A percentile compares a stretch with the other conserved stretches of the same genome.
Conservation (phyloP, 2,888 invertebrate genomes). For the Xestia xanthographa region DNA sequence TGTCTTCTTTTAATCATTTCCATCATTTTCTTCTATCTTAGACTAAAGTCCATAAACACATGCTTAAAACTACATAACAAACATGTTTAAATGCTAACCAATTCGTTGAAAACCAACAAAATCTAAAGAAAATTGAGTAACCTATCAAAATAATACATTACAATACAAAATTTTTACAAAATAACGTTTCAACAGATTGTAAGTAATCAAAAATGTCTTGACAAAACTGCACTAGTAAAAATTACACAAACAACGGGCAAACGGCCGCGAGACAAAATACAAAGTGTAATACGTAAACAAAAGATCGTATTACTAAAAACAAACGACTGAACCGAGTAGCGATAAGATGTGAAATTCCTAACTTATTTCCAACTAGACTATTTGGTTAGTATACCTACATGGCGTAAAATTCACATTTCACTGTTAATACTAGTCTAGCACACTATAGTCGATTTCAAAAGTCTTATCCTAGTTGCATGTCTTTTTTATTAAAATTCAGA, state of each 20-base stretch:
- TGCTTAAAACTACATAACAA: conserved; percentile 57
- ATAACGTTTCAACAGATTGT: conserved; percentile 49
- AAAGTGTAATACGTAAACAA: conserved; percentile 73
- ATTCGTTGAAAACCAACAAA: neutral
- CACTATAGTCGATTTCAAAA: conserved; percentile 75
- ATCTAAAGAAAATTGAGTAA: neutral
- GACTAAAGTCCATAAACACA: conserved; percentile 59
- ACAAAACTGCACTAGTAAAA: conserved; percentile 73
- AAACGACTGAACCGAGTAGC: conserved; percentile 73
- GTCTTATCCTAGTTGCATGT: conserved; percentile 80
- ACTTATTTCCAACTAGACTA: conserved; percentile 75
- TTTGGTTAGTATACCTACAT: conserved; percentile 82
- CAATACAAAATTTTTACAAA: conserved; percentile 20
- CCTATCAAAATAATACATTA: conserved; percentile 1
- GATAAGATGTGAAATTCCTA: conserved; percentile 73
- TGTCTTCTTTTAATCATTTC: conserved; percentile 24
- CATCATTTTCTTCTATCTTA: conserved; percentile 52
- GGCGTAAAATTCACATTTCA: conserved; percentile 87
- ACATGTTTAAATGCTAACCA: conserved; percentile 24
- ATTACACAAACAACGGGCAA: conserved; percentile 53
- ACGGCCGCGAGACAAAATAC: conserved; percentile 57
- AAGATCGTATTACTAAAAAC: conserved; percentile 73
- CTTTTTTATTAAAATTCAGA: conserved; percentile 81
- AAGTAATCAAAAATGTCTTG: conserved; percentile 72
- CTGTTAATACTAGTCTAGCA: conserved; percentile 76